Evolutionary conservation across 2,113 vertebrate genomes (phyloP).

Genomic region (Strigops habroptila): DNA sequence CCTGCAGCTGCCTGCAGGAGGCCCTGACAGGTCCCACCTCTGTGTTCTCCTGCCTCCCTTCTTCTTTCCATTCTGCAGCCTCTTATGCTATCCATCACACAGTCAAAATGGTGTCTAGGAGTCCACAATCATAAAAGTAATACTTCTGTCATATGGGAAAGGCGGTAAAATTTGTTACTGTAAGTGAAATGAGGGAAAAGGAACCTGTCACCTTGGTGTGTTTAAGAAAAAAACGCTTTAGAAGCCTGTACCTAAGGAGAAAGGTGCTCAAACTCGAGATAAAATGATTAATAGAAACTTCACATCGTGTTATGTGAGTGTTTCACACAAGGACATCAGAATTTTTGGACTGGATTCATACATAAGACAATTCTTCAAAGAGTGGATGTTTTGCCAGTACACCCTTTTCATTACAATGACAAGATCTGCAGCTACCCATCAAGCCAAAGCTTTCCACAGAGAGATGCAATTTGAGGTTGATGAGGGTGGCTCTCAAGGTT

Average conservation of each 20-base stretch:
- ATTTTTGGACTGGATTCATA: neutral
- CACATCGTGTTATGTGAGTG: neutral
- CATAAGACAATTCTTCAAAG: neutral
- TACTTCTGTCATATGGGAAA: neutral
- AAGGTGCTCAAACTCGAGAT: neutral
- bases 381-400: neutral
- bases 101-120: neutral
- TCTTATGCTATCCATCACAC: neutral
- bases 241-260: neutral
- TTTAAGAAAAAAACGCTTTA: neutral
- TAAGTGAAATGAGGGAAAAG: neutral
- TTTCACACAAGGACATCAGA: neutral
- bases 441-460: neutral
- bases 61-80: neutral
- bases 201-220: neutral
- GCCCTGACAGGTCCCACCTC: neutral
- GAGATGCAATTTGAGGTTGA: neutral
- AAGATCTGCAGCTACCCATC: neutral
- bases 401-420: neutral
- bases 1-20: neutral
- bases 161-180: neutral
- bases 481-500: neutral
- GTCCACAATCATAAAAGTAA: neutral
- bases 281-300: neutral
- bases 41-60: neutral